Evolutionary conservation across 2,888 invertebrate genomes (phyloP).

Genomic region (Drosophila melanocephala): DNA sequence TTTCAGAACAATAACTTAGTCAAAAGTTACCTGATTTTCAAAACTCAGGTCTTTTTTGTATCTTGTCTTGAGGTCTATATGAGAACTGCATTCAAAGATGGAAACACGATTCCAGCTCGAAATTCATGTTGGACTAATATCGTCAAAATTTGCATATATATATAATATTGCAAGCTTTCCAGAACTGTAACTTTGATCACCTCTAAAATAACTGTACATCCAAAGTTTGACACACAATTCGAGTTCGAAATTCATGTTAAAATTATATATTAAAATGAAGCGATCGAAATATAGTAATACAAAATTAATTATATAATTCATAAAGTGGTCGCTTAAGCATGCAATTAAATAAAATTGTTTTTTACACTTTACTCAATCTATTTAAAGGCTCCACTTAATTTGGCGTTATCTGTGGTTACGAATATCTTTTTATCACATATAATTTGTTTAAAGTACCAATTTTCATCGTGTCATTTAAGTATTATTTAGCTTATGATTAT

Average conservation of each 20-base stretch:
- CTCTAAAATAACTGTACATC: neutral
- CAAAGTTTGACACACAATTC: neutral
- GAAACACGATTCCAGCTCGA: too few species aligned
- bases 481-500: neutral
- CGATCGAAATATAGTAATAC: neutral
- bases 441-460: neutral
- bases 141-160: neutral
- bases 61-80: neutral
- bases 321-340: neutral
- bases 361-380: neutral
- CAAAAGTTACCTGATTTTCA: neutral
- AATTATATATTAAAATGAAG: neutral
- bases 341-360: neutral
- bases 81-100: neutral
- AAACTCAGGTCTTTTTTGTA: neutral
- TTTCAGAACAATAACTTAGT: neutral
- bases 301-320: neutral
- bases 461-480: neutral
- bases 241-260: neutral
- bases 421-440: constrained; percentile 4
- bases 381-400: neutral
- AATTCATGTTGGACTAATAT: neutral
- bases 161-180: neutral
- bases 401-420: neutral
- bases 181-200: neutral